Evolutionary conservation across 2,888 invertebrate species (phyloP).

Genomic region (Cloeon dipterum): DNA sequence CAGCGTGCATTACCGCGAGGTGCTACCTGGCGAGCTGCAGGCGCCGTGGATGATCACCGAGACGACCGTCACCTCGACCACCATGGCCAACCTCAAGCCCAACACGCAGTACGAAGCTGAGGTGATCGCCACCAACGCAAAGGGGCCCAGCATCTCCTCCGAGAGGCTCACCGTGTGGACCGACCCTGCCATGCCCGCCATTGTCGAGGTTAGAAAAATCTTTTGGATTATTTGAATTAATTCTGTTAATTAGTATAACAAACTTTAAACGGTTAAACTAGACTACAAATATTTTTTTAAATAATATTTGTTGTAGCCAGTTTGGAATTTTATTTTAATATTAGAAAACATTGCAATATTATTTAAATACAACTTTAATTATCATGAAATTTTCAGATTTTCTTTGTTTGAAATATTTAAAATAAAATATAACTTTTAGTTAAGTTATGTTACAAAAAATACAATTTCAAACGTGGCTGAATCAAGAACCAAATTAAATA

Average conservation of each 20-base stretch:
- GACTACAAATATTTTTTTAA: too few relatives aligned
- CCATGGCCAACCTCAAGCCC: constrained; percentile 44
- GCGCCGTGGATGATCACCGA: constrained; percentile 14
- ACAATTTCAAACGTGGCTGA: too few relatives aligned
- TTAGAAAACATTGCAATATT: too few relatives aligned
- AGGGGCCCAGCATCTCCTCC: constrained; percentile 50
- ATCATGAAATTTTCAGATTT: too few relatives aligned
- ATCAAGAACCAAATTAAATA: too few relatives aligned
- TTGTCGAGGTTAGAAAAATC: constrained; percentile 63
- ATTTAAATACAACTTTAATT: too few relatives aligned
- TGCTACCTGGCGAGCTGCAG: not conserved
- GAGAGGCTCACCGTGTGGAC: constrained; percentile 72
- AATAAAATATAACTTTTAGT: too few relatives aligned
- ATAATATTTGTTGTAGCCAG: too few relatives aligned
- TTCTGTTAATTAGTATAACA: not conserved
- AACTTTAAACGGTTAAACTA: not conserved
- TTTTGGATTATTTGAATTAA: too few relatives aligned
- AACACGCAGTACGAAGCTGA: constrained; percentile 66
- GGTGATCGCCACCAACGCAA: constrained; percentile 40
- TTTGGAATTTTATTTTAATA: too few relatives aligned
- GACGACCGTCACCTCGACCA: constrained; percentile 44
- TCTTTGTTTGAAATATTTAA: too few relatives aligned
- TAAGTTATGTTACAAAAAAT: too few relatives aligned
- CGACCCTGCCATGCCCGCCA: constrained; percentile 66
- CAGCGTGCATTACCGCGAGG: not conserved